Conservation (phyloP, 2,888 invertebrate genomes). For the Teinopalpus imperialis region DNA sequence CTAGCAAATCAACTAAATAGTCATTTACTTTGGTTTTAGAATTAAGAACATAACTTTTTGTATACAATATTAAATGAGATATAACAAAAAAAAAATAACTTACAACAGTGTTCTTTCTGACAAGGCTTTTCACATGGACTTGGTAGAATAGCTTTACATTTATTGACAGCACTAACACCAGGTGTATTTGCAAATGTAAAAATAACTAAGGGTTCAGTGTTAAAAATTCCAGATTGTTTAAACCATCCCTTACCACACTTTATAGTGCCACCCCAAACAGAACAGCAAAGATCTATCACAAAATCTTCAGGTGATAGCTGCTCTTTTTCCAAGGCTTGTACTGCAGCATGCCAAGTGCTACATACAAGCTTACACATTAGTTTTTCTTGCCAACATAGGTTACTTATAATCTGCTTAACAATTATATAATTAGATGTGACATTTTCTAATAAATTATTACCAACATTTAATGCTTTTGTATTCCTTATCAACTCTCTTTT, state of each 20-base stretch:
- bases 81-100: constrained; percentile 38
- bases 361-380: constrained; percentile 61
- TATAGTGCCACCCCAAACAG: constrained; percentile 42
- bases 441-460: constrained; percentile 48
- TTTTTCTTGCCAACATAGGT: constrained; percentile 69
- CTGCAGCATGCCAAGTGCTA: constrained; percentile 61
- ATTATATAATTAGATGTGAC: constrained; percentile 69
- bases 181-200: constrained; percentile 57
- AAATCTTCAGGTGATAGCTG: constrained; percentile 59
- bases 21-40: no score
- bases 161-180: constrained; percentile 42
- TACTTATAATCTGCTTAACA: constrained; percentile 62
- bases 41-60: neutral
- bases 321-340: constrained; percentile 55
- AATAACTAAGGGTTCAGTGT: constrained; percentile 58
- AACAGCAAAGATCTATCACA: constrained; percentile 45
- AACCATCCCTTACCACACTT: constrained; percentile 38
- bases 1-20: neutral
- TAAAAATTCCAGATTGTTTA: constrained; percentile 52
- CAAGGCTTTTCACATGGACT: constrained; percentile 56
- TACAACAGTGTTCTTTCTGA: constrained; percentile 60
- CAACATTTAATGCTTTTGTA: constrained; percentile 42
- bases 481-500: constrained; percentile 46
- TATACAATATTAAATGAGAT: neutral
- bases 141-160: constrained; percentile 51